These are phyloP conservation scores for Gonocerus acuteangulatus DNA, from an alignment of 2,888 invertebrate species.

Conservation along the genomic window DNA sequence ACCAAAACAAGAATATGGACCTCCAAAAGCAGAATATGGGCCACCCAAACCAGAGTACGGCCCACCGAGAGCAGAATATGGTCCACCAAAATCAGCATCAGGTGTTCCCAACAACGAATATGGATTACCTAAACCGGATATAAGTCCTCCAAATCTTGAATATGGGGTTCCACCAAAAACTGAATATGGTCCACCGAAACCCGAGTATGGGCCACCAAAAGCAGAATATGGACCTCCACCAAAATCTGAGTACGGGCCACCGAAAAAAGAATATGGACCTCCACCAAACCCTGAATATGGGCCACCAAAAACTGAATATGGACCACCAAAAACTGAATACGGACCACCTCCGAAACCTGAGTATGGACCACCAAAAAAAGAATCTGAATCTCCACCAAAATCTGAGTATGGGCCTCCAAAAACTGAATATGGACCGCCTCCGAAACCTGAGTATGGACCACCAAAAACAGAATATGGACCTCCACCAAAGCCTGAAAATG, in stretches of 20 bases:
- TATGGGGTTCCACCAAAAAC: conserved; percentile 40
- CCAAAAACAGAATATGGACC: conserved; percentile 39
- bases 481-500: conserved; percentile 39
- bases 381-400: conserved; percentile 39
- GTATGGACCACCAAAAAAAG: conserved; percentile 39
- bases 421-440: conserved; percentile 38
- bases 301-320: conserved; percentile 37
- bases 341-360: conserved; percentile 36
- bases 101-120: conserved; percentile 38
- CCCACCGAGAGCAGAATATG: conserved; percentile 39
- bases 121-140: conserved; percentile 37
- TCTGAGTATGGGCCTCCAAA: conserved; percentile 34
- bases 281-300: conserved; percentile 40
- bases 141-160: conserved; percentile 39
- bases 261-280: conserved; percentile 40
- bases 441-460: conserved; percentile 40
- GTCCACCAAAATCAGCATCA: conserved; percentile 38
- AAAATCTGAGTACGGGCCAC: conserved; percentile 35
- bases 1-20: conserved; percentile 30
- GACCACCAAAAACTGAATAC: conserved; percentile 39
- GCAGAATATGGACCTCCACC: conserved; percentile 32
- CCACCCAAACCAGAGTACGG: conserved; percentile 40
- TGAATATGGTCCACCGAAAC: conserved; percentile 38
- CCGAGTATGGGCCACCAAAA: conserved; percentile 36
- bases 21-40: conserved; percentile 33